Evolutionary conservation across 2,888 invertebrate species (phyloP).

Genomic region (Sisyra terminalis): DNA sequence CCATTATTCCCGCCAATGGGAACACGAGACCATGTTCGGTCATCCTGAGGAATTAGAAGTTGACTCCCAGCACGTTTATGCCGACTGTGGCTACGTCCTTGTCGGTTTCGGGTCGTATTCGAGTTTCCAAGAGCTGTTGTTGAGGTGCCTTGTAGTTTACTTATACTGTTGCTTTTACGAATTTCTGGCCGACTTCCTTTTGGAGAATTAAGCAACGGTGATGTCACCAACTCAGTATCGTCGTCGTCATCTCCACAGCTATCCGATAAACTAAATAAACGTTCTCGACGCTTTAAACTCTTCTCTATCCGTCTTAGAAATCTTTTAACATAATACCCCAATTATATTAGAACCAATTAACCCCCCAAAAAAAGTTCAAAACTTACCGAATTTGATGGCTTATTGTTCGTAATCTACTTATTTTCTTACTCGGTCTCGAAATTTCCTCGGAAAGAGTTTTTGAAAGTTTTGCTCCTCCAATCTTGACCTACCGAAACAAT

Average conservation of each 20-base stretch:
- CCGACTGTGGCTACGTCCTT: slow-evolving; percentile 8
- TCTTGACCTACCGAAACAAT: no score
- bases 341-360: slow-evolving; percentile 10
- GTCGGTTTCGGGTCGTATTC: not conserved
- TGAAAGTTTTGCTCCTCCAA: slow-evolving; percentile 41
- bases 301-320: slow-evolving; percentile 54
- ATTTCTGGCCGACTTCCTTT: slow-evolving; percentile 22
- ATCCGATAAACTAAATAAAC: slow-evolving; percentile 31
- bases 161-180: slow-evolving; percentile 26
- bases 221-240: slow-evolving; percentile 43
- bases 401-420: slow-evolving; percentile 51
- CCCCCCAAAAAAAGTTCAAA: not conserved
- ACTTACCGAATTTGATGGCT: slow-evolving; percentile 25
- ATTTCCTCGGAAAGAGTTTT: slow-evolving; percentile 38
- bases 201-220: slow-evolving; percentile 36
- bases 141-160: slow-evolving; percentile 18
- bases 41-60: slow-evolving; percentile 18
- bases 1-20: slow-evolving; percentile 21
- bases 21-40: slow-evolving; percentile 20
- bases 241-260: slow-evolving; percentile 37
- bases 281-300: slow-evolving; percentile 50
- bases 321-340: no score
- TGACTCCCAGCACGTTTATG: slow-evolving; percentile 19
- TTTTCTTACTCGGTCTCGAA: slow-evolving; percentile 37
- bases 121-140: not conserved